A percentile compares a stretch with the other conserved stretches of the same genome.
Evolutionary conservation across 2,888 invertebrate genomes (phyloP).

Genomic region (Spodoptera littoralis): DNA sequence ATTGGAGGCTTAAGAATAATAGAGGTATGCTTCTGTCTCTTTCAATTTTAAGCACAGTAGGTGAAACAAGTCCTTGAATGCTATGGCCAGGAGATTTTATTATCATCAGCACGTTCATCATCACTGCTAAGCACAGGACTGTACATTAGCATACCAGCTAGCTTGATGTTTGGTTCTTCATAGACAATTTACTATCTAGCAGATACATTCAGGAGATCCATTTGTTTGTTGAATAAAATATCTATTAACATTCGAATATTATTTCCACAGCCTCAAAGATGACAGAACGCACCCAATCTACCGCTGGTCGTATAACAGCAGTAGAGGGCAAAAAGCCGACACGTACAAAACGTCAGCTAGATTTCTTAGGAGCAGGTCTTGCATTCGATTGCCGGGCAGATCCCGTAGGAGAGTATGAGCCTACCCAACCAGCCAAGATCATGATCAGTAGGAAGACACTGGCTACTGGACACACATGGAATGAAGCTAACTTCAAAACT

Average conservation of each 20-base stretch:
- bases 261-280: constrained; percentile 73
- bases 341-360: constrained; percentile 79
- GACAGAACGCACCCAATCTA: constrained; percentile 77
- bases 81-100: too few relatives aligned
- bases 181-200: too few relatives aligned
- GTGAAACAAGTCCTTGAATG: too few relatives aligned
- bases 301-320: constrained; percentile 69
- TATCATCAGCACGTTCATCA: too few relatives aligned
- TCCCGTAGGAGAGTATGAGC: constrained; percentile 76
- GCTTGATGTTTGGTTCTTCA: too few relatives aligned
- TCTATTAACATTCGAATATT: not conserved
- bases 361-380: constrained; percentile 78
- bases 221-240: constrained; percentile 27
- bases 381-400: constrained; percentile 70
- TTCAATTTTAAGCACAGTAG: too few relatives aligned
- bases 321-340: constrained; percentile 73
- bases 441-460: constrained; percentile 85
- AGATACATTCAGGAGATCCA: too few relatives aligned
- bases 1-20: constrained; percentile 92
- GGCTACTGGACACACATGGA: constrained; percentile 85
- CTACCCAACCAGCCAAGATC: constrained; percentile 81
- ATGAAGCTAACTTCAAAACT: constrained; percentile 83
- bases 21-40: constrained; percentile 59
- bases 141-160: too few relatives aligned
- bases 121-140: too few relatives aligned